phyloP scores from a whole-genome alignment of 2,113 vertebrate species.

The Fukomys damarensis region DNA sequence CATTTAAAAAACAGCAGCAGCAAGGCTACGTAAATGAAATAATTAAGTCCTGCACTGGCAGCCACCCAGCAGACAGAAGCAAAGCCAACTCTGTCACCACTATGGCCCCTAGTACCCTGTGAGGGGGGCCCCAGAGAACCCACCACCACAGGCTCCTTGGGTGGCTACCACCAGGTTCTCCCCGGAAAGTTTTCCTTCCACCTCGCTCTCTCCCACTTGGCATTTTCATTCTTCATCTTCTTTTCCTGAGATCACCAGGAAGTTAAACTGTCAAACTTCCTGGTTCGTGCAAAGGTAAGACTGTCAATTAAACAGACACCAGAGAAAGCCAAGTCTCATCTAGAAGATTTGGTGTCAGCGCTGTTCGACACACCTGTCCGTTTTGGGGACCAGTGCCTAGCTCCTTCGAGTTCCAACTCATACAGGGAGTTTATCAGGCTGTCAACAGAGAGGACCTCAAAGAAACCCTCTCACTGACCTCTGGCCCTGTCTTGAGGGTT shows the following conservation, averaged over 20 bases:
- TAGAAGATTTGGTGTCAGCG: neutral
- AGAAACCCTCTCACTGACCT: accelerated
- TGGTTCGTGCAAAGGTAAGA: slow-evolving; percentile 75
- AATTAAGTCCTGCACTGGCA: neutral
- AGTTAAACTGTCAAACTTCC: slow-evolving; percentile 65
- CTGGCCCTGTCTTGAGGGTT: neutral
- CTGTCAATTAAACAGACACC: slow-evolving; percentile 40
- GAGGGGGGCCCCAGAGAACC: accelerated
- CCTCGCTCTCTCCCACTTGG: neutral
- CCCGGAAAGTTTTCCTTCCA: neutral
- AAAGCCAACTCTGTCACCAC: neutral
- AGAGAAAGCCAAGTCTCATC: neutral
- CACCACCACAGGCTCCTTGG: accelerated
- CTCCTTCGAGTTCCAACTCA: neutral
- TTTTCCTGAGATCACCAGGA: slow-evolving; percentile 65
- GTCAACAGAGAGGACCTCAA: accelerated
- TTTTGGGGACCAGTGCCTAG: neutral
- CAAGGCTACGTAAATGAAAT: neutral
- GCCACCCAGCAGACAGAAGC: neutral
- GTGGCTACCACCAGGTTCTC: neutral
- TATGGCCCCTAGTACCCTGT: neutral
- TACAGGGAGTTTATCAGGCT: neutral
- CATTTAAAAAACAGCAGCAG: neutral
- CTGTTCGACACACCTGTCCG: neutral
- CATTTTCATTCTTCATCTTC: neutral